Evolutionary conservation across 2,113 vertebrate species (phyloP), one percentile per base, ranked within the genome.

Genomic region (Raja brachyura): DNA sequence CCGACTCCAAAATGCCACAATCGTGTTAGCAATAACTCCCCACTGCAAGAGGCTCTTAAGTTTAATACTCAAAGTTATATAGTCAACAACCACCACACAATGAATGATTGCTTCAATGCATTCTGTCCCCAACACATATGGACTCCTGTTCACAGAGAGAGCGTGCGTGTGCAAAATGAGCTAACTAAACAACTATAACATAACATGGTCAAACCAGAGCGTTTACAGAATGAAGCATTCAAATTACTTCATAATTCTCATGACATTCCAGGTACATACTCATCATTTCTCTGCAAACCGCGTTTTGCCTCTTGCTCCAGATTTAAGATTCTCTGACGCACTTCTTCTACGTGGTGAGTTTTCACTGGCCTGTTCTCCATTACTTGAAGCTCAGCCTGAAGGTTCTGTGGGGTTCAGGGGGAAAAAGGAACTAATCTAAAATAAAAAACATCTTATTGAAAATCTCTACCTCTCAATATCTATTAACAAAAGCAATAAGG

Each of bases 281-380:
- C 93, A 93, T 96, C 94, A 0, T 96, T 96, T 79, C 93, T 96
- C 93, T 96, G 94, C 90, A 96, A 93, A 93, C 94, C 94, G 22
- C 14, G 94, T 75, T 59, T 94, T 70, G 76, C 77, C 85, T 95
- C 94, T 63, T 94, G 66, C 93, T 94, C 93, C 0, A 96, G 93
- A 48, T 18, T 68, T 31, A 68, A 93, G 63, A 97, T 86, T 6
- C 94, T 94, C 56, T 95, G 93, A 78, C 73, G 94, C 93, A 94
- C 94, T 20, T 88, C 86, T 16, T 94, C 31, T 61, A 96, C 54
- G 8, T 96, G 94, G 0, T 1, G 28, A 0, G 93, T 78, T 93
- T 93, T 94, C 88, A 93, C 78, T 3, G 86, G 20, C 5, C 93
- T 93, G 70, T 0, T 93, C 75, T 93, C 63, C 33, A 95, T 74